Conservation (phyloP, 2,113 vertebrate species). For the Epinephelus lanceolatus region DNA sequence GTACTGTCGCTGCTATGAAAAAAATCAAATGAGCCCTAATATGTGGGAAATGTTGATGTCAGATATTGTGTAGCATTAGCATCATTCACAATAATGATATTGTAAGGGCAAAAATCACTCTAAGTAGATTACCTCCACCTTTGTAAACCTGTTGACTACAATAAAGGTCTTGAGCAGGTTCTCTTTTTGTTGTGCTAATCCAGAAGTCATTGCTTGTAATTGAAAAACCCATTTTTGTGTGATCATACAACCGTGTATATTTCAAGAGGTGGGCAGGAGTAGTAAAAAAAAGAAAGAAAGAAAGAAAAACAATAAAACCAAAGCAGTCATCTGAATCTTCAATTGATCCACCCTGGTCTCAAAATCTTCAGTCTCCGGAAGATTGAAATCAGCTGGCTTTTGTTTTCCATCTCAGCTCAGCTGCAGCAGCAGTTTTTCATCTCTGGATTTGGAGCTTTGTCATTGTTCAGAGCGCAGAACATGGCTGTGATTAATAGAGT, state of each 20-base stretch:
- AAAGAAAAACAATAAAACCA: neutral
- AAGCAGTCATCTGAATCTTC: conserved; percentile 4
- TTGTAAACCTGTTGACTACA: neutral
- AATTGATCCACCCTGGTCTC: conserved; percentile 23
- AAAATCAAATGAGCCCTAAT: neutral
- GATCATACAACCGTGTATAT: neutral
- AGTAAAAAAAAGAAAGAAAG: neutral
- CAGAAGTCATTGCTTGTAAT: conserved; percentile 11
- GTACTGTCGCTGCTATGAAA: neutral
- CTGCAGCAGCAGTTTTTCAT: conserved; percentile 33
- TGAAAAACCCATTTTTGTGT: neutral
- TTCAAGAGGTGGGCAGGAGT: neutral
- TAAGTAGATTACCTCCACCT: neutral
- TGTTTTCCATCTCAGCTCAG: conserved; percentile 41
- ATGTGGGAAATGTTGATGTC: neutral
- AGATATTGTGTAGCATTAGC: neutral
- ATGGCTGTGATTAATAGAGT: conserved; percentile 53
- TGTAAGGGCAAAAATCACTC: neutral
- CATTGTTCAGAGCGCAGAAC: conserved; percentile 44
- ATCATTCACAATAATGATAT: neutral
- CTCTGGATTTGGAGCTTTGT: conserved; percentile 31
- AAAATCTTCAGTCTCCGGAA: conserved; percentile 9
- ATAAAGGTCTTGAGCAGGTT: neutral
- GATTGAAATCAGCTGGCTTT: conserved; percentile 41
- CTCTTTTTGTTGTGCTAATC: conserved; percentile 3